These are phyloP conservation scores for Macrotus californicus DNA, from an alignment of 2,113 vertebrate species.

Conservation along the genomic window DNA sequence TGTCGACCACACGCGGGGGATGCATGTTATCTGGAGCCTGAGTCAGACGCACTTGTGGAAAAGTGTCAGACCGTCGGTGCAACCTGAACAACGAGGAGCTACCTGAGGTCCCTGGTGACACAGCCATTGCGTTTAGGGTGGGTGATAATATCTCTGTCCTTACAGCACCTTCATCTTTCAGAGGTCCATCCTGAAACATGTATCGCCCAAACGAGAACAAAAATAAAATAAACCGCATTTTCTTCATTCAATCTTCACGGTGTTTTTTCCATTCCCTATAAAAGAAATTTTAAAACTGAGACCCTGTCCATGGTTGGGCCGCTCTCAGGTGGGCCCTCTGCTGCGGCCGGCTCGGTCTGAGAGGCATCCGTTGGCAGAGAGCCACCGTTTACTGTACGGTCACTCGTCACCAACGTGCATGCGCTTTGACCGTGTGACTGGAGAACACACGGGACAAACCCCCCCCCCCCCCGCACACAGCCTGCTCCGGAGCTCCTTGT, in stretches of 20 bases:
- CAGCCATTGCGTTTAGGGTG: neutral
- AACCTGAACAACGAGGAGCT: neutral
- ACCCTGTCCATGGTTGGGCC: too few species aligned
- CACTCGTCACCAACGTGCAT: neutral
- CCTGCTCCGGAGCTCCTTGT: neutral
- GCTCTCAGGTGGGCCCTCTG: neutral
- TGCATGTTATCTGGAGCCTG: neutral
- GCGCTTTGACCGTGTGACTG: neutral
- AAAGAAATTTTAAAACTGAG: too few species aligned
- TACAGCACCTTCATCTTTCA: neutral
- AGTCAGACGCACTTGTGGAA: neutral
- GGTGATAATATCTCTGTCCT: neutral
- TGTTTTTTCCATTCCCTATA: too few species aligned
- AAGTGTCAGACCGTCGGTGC: neutral
- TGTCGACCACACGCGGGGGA: too few species aligned
- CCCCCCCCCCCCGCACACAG: rapidly evolving
- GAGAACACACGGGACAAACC: neutral
- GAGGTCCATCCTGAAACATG: neutral
- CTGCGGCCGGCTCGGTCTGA: neutral
- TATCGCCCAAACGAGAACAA: neutral
- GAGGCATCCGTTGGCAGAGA: neutral
- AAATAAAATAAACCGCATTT: neutral
- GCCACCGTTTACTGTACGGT: rapidly evolving
- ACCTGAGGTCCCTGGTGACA: neutral
- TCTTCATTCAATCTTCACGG: too few species aligned